Evolutionary conservation across 2,113 vertebrate species (phyloP), one percentile per base, ranked within the genome.

Genomic region (Rhinichthys klamathensis): DNA sequence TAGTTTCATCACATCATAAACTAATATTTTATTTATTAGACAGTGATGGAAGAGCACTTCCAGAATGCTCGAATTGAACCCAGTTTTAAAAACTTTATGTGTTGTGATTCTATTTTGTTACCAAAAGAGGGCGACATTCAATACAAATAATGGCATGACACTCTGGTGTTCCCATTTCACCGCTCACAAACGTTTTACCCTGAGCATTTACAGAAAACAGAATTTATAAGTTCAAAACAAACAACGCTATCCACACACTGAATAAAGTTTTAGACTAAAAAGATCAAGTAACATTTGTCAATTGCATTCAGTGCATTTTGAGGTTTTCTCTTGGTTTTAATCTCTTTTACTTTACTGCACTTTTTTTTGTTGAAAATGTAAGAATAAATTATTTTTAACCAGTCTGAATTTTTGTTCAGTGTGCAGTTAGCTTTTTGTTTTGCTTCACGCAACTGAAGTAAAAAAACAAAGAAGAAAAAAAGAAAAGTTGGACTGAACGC

Each of bases 121-220:
- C 88, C 94, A 88, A 30, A 76, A 92, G 95, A 87, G 92, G 92
- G 92, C 85, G 87, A 65, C 89, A 90, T 10, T 83, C 86, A 85
- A 51, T 69, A 61, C 32, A 80, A 1, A 30, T 21, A 80, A 63
- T 18, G 4, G 2, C 6, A 63, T 27, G n/a, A 80, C 60, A 21
- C 41, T 49, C 41, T 60, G 11, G 54, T 38, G 18, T 21, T n/a
- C 54, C 4, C 51, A 12, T n/a, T 61, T 30, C 3, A 4, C 9
- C 4, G n/a, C 10, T 58, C 9, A 30, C 8, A 18, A 13, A 35
- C 3, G 1, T 30, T 72, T 58, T 7, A 41, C 32, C 54, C n/a
- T 21, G 2, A 63, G 18, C 8, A 21, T 49, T 23, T 15, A n/a
- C 23, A 72, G 30, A 67, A 67, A 67, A 32, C 32, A 38, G 4